Percentiles rank a stretch among this genome's conserved stretches.
Evolutionary conservation across 2,888 invertebrate species (phyloP).

Genomic region (Heteromyza rotundicornis): DNA sequence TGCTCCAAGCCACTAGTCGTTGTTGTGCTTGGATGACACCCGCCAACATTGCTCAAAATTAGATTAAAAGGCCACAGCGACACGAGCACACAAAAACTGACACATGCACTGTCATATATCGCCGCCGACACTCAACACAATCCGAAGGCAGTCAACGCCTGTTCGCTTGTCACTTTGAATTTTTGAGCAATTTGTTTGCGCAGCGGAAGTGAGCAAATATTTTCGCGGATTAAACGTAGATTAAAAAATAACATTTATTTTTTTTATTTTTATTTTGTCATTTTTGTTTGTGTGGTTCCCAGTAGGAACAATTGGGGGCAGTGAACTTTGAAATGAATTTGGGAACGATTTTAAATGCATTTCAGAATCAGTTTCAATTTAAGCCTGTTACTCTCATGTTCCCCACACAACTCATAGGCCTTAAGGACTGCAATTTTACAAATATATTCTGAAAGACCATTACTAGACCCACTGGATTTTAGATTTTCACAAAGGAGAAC

Average conservation of each 20-base stretch:
- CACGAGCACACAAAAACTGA: no score
- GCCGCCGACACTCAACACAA: not conserved
- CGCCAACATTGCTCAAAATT: constrained; percentile 33
- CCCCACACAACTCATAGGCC: no score
- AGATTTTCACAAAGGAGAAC: no score
- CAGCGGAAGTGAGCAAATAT: not conserved
- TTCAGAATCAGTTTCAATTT: not conserved
- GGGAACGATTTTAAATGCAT: no score
- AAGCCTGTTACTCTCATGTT: no score
- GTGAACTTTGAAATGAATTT: no score
- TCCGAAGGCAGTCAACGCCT: constrained; percentile 31
- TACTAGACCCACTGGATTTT: no score
- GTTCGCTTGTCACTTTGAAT: constrained; percentile 33
- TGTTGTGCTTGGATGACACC: constrained; percentile 31
- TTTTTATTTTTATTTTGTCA: not conserved
- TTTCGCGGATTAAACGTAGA: not conserved
- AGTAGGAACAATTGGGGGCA: no score
- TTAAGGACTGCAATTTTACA: no score
- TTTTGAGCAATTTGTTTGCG: constrained; percentile 34
- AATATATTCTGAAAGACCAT: no score
- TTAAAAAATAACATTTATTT: not conserved
- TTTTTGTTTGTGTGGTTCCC: not conserved
- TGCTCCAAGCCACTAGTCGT: no score
- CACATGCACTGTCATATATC: constrained; percentile 29
- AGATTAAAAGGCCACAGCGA: constrained; percentile 30